A percentile compares a stretch with the other conserved stretches of the same genome.
These are phyloP conservation scores for Cheilosia grossa DNA, from an alignment of 2,888 invertebrate species.

Conservation along the genomic window DNA sequence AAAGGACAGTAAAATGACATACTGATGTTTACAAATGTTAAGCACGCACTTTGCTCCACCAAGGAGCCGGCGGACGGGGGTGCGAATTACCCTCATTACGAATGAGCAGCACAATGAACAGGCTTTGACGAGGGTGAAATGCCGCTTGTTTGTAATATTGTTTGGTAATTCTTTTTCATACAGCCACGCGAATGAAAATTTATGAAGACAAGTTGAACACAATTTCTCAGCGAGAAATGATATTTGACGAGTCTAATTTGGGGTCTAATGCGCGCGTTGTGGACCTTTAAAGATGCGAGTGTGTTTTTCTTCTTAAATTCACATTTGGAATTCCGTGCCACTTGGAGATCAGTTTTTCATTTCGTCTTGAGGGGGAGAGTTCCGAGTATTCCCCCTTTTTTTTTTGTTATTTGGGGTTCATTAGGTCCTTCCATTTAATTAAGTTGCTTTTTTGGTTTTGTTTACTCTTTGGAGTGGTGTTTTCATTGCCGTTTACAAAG, in stretches of 20 bases:
- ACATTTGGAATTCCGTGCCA: constrained; percentile 35
- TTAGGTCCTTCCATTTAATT: constrained; percentile 59
- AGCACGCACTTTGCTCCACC: constrained; percentile 66
- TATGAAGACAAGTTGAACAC: constrained; percentile 44
- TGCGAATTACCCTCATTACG: constrained; percentile 66
- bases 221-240: constrained; percentile 12
- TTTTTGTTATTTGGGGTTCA: constrained; percentile 38
- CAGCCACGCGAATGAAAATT: constrained; percentile 34
- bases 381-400: background rate
- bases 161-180: constrained; percentile 36
- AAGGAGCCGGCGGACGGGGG: constrained; percentile 1
- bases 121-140: constrained; percentile 27
- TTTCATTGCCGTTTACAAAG: constrained; percentile 6
- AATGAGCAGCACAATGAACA: background rate
- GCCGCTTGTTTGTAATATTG: constrained; percentile 49
- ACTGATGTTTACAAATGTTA: constrained; percentile 71
- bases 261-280: constrained; percentile 3
- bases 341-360: constrained; percentile 12
- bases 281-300: constrained; percentile 15
- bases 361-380: background rate
- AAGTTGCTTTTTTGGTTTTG: constrained; percentile 48
- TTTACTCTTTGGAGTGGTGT: constrained; percentile 29
- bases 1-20: constrained; percentile 59
- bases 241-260: constrained; percentile 26
- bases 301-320: background rate